Evolutionary conservation across 2,113 vertebrate genomes (phyloP).

Genomic region (Paralichthys olivaceus): DNA sequence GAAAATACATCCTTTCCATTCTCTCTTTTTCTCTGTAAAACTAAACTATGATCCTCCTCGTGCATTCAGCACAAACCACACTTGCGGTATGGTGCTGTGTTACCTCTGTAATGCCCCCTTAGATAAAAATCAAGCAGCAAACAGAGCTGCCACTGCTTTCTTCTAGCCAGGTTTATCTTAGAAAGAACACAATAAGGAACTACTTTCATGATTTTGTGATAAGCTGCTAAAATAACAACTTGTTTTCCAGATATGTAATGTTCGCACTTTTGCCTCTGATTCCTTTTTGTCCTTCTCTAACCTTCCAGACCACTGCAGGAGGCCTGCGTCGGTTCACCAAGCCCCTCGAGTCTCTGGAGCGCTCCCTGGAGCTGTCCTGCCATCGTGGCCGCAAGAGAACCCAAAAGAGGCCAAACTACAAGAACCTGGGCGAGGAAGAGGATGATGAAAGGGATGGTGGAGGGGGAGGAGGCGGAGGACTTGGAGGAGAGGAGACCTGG

Average conservation of each 20-base stretch:
- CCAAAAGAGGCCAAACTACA: slow-evolving; percentile 98
- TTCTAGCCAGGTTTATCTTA: neutral
- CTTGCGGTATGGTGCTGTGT: neutral
- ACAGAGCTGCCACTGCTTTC: neutral
- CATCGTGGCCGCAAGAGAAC: slow-evolving; percentile 91
- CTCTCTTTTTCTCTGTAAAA: neutral
- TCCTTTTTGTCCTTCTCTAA: neutral
- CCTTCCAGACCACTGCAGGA: slow-evolving; percentile 83
- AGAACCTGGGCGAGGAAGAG: slow-evolving; percentile 97
- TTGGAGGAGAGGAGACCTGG: slow-evolving; percentile 69
- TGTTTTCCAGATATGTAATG: neutral
- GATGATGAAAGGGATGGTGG: slow-evolving; percentile 88
- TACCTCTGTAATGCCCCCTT: neutral
- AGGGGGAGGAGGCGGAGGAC: slow-evolving; percentile 78
- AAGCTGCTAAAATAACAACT: neutral
- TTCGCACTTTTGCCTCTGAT: neutral
- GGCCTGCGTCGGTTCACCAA: slow-evolving; percentile 94
- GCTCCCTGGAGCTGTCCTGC: slow-evolving; percentile 94
- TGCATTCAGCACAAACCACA: neutral
- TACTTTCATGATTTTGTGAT: neutral
- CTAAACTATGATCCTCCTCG: neutral
- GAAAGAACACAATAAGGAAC: neutral
- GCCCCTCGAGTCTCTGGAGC: slow-evolving; percentile 92
- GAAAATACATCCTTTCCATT: neutral
- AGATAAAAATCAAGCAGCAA: neutral